Conservation (phyloP, 2,113 vertebrate species). For the Thamnophis sirtalis region DNA sequence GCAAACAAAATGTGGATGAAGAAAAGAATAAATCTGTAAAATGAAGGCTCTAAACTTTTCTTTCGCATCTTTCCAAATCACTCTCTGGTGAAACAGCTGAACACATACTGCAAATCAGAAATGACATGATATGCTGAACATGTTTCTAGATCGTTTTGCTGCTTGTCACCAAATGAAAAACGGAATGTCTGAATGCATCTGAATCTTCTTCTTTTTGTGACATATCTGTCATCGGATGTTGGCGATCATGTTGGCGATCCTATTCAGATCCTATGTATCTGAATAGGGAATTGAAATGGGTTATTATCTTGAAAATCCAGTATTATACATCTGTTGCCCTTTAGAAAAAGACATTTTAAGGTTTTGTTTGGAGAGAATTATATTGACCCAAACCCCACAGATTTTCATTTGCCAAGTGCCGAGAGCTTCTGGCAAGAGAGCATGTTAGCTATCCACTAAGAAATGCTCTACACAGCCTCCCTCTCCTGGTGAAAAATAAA, state of each 20-base stretch:
- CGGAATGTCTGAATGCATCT: too few species aligned
- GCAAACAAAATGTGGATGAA: background rate
- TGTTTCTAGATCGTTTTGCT: background rate
- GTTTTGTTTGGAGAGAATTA: background rate
- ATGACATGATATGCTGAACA: background rate
- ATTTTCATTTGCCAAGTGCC: background rate
- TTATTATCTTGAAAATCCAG: background rate
- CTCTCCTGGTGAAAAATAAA: background rate
- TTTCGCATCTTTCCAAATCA: background rate
- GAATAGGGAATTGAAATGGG: background rate
- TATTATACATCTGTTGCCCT: background rate
- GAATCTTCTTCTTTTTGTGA: too few species aligned
- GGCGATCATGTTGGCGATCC: too few species aligned
- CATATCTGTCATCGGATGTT: too few species aligned
- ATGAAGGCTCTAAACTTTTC: background rate
- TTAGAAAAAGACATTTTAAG: too few species aligned
- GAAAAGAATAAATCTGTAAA: background rate
- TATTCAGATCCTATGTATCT: too few species aligned
- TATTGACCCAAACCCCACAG: background rate
- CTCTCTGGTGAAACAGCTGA: background rate
- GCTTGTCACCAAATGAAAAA: background rate
- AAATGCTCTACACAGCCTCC: background rate
- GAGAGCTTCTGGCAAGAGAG: background rate
- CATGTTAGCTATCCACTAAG: background rate
- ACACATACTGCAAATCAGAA: background rate